phyloP scores from a whole-genome alignment of 1,140 invertebrate species.

The Drosophila nasuta region DNA sequence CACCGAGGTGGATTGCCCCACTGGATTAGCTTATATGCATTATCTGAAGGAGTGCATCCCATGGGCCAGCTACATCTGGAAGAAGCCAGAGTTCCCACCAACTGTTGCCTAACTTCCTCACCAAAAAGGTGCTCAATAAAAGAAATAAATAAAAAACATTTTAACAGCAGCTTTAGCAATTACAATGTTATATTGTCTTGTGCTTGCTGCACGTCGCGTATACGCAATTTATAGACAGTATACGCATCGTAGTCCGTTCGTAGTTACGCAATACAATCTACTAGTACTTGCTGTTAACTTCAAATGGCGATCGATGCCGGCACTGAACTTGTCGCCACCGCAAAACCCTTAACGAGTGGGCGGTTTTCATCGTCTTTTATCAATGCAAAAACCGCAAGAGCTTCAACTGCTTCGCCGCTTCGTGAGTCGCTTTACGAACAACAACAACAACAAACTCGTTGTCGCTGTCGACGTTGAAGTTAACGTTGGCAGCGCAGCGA shows the following conservation, averaged over 20 bases:
- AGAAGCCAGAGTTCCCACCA: conserved; percentile 74
- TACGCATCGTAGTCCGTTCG: conserved; percentile 27
- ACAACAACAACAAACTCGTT: not conserved
- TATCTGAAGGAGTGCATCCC: conserved; percentile 79
- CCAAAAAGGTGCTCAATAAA: not conserved
- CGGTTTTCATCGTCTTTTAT: conserved; percentile 31
- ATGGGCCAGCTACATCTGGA: conserved; percentile 80
- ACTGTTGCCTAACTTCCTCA: conserved; percentile 64
- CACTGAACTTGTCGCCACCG: conserved; percentile 64
- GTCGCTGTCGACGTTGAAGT: conserved; percentile 8
- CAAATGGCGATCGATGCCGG: conserved; percentile 55
- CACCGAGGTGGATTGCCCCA: conserved; percentile 73
- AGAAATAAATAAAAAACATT: conserved; percentile 26
- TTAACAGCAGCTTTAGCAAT: conserved; percentile 5
- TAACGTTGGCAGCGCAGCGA: conserved; percentile 7
- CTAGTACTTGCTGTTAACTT: conserved; percentile 2
- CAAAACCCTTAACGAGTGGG: conserved; percentile 4
- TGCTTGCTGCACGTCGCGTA: conserved; percentile 20
- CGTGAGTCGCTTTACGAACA: conserved; percentile 12
- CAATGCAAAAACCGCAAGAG: conserved; percentile 62
- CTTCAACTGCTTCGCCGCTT: conserved; percentile 26
- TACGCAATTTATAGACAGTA: conserved; percentile 32
- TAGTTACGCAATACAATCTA: conserved; percentile 26
- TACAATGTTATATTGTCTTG: conserved; percentile 9
- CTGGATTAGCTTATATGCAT: conserved; percentile 76